Base-by-base conservation (phyloP, 2,113 vertebrate species). In the Porphyrio hochstetteri region DNA sequence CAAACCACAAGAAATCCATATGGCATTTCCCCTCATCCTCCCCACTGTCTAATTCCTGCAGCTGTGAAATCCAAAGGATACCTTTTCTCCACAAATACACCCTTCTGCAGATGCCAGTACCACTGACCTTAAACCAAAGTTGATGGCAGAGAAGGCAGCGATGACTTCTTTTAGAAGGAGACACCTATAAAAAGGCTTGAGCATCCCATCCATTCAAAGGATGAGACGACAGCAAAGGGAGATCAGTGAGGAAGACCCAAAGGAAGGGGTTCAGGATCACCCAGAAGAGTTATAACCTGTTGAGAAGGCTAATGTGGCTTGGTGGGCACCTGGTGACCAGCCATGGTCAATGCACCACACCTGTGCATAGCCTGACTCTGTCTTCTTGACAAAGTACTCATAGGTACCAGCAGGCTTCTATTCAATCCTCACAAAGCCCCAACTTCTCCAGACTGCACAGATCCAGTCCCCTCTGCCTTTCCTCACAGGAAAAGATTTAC, bases 1-100 rank as follows among this genome's bases (percentile, higher is more conserved):
- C 72, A 79, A 92, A 79, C 85, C 94, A 79, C 89, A 40, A 92
- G 85, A 79, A 86, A 92, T 75, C 40, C 56, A 50, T 35, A 44
- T 9, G 67, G 61, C 52, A 38, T 88, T 88, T 86, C 50, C 67
- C 85, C 29, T 75, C 60, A 50, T 83, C 19, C 33, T 75, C 57
- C 72, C 42, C 68, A 28, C 67, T 69, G 56, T 33, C 42, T 64
- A 52, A 67, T 23, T 76, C 29, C n/a, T 84, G 48, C 78, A 95
- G 86, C 63, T 90, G 59, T 76, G 82, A 87, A 84, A 59, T 81
- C 48, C 64, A 35, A 76, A 90, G 12, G 69, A 16, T 38, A 83
- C 74, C 33, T 92, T 74, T 71, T 20, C 46, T 77, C 74, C 59
- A 71, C 48, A 80, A 53, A 76, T 31, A 52, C 18, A 40, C 5